Percentiles rank a stretch among this genome's conserved stretches.
phyloP scores from a whole-genome alignment of 2,888 invertebrate genomes.

The Galeopsomyia nigrocyanea region DNA sequence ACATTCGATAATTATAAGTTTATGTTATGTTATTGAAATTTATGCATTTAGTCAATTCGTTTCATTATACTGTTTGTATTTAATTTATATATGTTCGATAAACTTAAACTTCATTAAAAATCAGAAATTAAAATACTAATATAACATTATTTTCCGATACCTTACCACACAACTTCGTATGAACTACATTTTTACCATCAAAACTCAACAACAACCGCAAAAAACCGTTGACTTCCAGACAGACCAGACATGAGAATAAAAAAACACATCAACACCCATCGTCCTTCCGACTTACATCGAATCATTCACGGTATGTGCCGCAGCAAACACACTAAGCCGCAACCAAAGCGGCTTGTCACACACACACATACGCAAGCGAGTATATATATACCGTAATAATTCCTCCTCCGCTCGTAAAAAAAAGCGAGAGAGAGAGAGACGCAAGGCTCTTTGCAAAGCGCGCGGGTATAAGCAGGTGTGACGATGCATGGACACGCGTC shows the following conservation, averaged over 20 bases:
- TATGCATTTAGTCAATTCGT: no score
- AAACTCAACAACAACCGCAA: no score
- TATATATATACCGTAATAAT: conserved; percentile 6
- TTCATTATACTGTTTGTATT: no score
- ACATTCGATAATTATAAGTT: no score
- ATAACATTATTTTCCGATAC: no score
- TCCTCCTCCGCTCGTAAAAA: conserved; percentile 38
- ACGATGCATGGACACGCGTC: conserved; percentile 68
- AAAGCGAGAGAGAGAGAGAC: conserved; percentile 42
- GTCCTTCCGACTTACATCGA: conserved; percentile 8
- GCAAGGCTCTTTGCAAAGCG: conserved; percentile 52
- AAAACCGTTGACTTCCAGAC: no score
- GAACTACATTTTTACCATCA: no score
- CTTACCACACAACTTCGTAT: no score
- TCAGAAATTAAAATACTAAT: no score
- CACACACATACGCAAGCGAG: conserved; percentile 51
- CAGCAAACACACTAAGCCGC: conserved; percentile 54
- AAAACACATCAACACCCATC: neutral
- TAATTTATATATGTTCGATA: no score
- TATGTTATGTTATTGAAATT: no score
- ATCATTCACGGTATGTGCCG: conserved; percentile 3
- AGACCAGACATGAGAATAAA: neutral
- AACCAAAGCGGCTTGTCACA: conserved; percentile 60
- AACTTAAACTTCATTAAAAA: no score
- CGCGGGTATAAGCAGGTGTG: conserved; percentile 67